Base-by-base conservation (phyloP, 2,888 invertebrate genomes). In the Melinaea marsaeus region DNA sequence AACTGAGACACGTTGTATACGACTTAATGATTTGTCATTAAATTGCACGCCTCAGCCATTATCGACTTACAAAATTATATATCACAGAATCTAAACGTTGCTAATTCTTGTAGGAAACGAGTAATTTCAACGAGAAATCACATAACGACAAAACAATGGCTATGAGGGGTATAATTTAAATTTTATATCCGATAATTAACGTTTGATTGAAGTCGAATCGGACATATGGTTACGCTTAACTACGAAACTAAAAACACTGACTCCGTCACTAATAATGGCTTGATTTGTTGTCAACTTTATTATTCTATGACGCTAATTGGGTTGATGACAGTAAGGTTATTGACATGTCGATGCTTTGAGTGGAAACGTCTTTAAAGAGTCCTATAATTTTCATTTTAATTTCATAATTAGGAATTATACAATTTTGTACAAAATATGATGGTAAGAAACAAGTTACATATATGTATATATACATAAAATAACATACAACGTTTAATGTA, bases 151-250 rank as follows among this genome's bases (percentile, higher is more conserved):
- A 71, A 72, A 74, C 70, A 74, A 67, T 71, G 73, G 73, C 75
- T 60, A 33, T 22, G 42, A 13, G 34, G 11, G 5, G 48, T 63
- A 63, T 61, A 71, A 71, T 74, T 74, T 71, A 9, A 37, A 32
- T 48, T 70, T 70, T 73, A 74, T 73, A 71, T 61, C 48, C 64
- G 66, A 70, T 64, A 69, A 72, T 73, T 71, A 70, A n/a, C 58
- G 13, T 62, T 67, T 72, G 70, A 74, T 74, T 72, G 67, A 68
- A 66, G 63, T 59, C 58, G 62, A 72, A 72, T 72, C 69, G 70
- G 61, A 63, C 67, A 68, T 66, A 68, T 69, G 67, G 55, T 33
- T 60, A 60, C 57, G 61, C 59, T 59, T 60, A 46, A 61, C 61
- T 57, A 63, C 22, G 2, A 22, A 51, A 7, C 6, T 32, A 51